Conservation (phyloP, 2,797 vertebrate genomes). For the Graptemys geographica region DNA sequence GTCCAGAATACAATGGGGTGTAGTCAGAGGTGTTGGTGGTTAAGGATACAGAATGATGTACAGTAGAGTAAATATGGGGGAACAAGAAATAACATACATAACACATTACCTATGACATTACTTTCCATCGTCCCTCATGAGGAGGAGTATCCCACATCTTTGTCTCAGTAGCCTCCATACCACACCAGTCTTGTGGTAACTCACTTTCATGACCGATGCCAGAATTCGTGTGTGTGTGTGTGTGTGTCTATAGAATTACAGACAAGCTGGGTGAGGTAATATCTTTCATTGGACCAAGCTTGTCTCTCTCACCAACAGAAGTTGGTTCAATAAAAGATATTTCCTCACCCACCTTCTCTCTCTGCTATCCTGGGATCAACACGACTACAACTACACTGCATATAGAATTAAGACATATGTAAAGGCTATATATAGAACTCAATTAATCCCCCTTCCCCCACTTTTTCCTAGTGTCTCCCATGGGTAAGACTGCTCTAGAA, state of each 20-base stretch:
- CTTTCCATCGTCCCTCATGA: not conserved
- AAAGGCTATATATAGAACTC: not conserved
- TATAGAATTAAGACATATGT: not conserved
- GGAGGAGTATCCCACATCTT: not conserved
- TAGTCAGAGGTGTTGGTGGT: slow-evolving; percentile 10
- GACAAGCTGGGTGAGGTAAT: not conserved
- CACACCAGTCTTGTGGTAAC: not conserved
- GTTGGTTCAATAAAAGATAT: not conserved
- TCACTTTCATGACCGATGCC: not conserved
- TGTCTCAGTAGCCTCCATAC: not conserved
- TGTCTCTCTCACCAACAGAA: not conserved
- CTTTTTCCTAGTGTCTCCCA: not conserved
- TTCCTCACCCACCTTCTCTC: not conserved
- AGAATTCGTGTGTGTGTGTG: not conserved
- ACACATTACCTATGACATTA: slow-evolving; percentile 2
- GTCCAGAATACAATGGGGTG: not conserved
- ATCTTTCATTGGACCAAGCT: not conserved
- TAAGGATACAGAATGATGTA: not conserved
- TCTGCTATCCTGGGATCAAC: not conserved
- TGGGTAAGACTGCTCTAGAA: fast-evolving
- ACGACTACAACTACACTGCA: not conserved
- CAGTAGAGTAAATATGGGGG: slow-evolving; percentile 6
- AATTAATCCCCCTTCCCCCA: not conserved
- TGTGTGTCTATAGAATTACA: not conserved
- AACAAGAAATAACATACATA: slow-evolving; percentile 1